phyloP scores from a whole-genome alignment of 2,113 vertebrate genomes.

The Amazona vittata region DNA sequence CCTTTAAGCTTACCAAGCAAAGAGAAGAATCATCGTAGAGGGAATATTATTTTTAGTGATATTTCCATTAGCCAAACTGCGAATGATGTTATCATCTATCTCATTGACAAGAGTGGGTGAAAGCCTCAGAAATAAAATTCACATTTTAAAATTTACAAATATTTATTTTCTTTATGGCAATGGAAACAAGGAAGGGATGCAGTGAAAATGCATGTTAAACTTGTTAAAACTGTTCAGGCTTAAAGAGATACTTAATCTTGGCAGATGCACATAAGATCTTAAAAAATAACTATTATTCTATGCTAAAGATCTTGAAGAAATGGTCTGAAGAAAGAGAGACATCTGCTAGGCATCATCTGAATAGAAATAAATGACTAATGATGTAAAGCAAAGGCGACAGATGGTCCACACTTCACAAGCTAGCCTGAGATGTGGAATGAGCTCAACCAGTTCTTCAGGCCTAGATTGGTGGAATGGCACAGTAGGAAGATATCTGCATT shows the following conservation, averaged over 20 bases:
- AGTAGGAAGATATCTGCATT: background rate
- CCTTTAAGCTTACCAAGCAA: background rate
- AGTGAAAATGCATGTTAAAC: background rate
- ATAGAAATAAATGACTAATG: constrained; percentile 13
- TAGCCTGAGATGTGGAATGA: background rate
- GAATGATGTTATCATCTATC: background rate
- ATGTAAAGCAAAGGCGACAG: background rate
- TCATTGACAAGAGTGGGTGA: background rate
- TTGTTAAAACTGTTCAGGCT: background rate
- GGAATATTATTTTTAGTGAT: background rate
- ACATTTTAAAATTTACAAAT: background rate
- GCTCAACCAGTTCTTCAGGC: background rate
- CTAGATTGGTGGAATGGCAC: background rate
- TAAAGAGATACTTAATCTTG: background rate
- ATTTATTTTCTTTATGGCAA: background rate
- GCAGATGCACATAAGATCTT: background rate
- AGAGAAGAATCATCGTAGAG: background rate
- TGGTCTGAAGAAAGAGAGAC: background rate
- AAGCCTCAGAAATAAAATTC: background rate
- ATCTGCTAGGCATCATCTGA: background rate
- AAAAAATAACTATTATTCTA: background rate
- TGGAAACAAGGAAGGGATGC: background rate
- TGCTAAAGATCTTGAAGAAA: background rate
- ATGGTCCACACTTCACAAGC: background rate
- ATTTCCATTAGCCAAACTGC: background rate